Evolutionary conservation across 64 coral and sea anemone genomes (phyloP), one percentile per base, ranked within the genome.

Genomic region (Pachyseris speciosa): DNA sequence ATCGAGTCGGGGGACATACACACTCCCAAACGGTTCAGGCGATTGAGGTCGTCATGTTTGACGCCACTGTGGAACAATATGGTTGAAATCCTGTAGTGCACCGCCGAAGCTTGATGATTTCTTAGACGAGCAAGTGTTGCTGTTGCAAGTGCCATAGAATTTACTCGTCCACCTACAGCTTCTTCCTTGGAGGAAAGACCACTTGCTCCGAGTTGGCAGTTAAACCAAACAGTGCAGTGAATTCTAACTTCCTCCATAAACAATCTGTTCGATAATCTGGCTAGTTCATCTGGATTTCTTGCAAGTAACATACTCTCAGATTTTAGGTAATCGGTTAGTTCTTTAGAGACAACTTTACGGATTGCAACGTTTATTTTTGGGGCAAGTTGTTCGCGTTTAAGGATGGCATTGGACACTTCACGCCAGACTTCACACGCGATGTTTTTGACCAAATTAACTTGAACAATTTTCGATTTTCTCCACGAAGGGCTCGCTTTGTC

Each of bases 51-150:
- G 25, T 85, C 61, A 26, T 85, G 61, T 11, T 67, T 64, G 2
- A 67, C 39, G 26, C 83, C 83, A 49, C 83, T 85, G 64, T 83
- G 78, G 28, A 85, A 85, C 44, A 85, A 67, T 39, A 85, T 65
- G 4, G 83, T 85, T 0, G 83, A 67, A 67, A 85, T 42, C 22
- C 60, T 45, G 63, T 85, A 85, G 13, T 85, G 83, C 0, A 32
- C 36, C 3, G 83, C 83, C 10, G 83, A 64, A 3, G 64, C 64
- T 28, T 48, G 5, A 15, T 30, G 34, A 37, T 84, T 84, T 84
- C 80, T 64, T 67, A 67, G 9, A 44, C 60, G 80, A 47, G 36
- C 36, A 45, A 84, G 60, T 19, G 39, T 84, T 24, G 60, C 20
- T 26, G 78, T 10, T 20, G 51, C 78, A 20, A 83, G 19, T 19